Evolutionary conservation across 2,888 invertebrate genomes (phyloP).

Genomic region (Ernsta delagoae): DNA sequence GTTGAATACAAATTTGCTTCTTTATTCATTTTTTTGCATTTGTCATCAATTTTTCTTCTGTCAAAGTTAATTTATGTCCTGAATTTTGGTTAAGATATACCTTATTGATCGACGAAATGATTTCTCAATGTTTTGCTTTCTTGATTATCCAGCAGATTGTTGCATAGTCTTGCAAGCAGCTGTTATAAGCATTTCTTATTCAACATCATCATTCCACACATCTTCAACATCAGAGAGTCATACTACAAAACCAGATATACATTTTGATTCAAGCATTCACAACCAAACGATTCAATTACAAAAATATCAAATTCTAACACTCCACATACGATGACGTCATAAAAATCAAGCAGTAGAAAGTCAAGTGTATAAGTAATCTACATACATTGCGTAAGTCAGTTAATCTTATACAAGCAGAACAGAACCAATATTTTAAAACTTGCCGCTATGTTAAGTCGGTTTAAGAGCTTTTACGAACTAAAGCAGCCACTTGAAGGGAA

Average conservation of each 20-base stretch:
- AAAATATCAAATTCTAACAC: background rate
- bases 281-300: too few species aligned
- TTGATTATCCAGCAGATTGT: too few species aligned
- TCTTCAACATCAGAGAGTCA: too few species aligned
- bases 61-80: too few species aligned
- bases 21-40: background rate
- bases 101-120: too few species aligned
- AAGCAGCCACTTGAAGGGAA: conserved; percentile 35
- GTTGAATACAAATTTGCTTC: conserved; percentile 18
- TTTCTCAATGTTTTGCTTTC: too few species aligned
- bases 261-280: too few species aligned
- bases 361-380: background rate
- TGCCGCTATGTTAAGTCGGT: conserved; percentile 25
- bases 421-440: conserved; percentile 27
- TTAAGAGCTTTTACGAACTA: conserved; percentile 37
- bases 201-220: too few species aligned
- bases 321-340: conserved; percentile 20
- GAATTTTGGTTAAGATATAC: too few species aligned
- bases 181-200: too few species aligned
- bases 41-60: conserved; percentile 6
- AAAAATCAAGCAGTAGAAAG: conserved; percentile 13
- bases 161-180: too few species aligned
- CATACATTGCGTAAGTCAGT: conserved; percentile 16
- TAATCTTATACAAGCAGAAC: conserved; percentile 32
- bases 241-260: too few species aligned